phyloP scores from a whole-genome alignment of 1,140 invertebrate species.

The Ceratina calcarata region DNA sequence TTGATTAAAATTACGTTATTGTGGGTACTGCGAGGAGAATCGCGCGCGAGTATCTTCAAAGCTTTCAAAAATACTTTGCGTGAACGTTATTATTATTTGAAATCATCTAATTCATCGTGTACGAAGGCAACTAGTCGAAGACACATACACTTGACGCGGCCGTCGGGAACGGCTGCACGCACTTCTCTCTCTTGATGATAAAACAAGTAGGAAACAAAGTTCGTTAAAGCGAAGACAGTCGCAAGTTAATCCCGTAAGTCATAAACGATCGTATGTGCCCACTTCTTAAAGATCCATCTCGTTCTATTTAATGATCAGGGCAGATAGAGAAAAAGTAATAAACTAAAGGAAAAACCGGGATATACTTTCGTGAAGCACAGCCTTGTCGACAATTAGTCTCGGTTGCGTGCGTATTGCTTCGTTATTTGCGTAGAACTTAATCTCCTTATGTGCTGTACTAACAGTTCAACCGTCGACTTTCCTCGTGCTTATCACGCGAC shows the following conservation, averaged over 20 bases:
- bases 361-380: conserved; percentile 60
- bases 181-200: not conserved
- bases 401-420: not conserved
- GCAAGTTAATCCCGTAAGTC: too few relatives aligned
- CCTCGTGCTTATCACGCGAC: not conserved
- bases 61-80: conserved; percentile 68
- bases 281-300: too few relatives aligned
- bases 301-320: too few relatives aligned
- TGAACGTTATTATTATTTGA: conserved; percentile 42
- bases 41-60: conserved; percentile 41
- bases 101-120: conserved; percentile 60
- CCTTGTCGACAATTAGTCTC: conserved; percentile 26
- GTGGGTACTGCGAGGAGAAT: conserved; percentile 2
- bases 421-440: not conserved
- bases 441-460: not conserved
- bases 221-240: too few relatives aligned
- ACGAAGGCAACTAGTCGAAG: conserved; percentile 75
- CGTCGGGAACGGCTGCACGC: conserved; percentile 26
- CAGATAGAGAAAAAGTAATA: not conserved
- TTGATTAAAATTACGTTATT: not conserved
- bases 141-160: conserved; percentile 61
- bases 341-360: not conserved
- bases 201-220: not conserved
- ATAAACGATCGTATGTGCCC: too few relatives aligned
- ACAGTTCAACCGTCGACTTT: not conserved